Evolutionary conservation across 2,888 invertebrate genomes (phyloP), one percentile per base, ranked within the genome.

Genomic region (Crossocerus cetratus): DNA sequence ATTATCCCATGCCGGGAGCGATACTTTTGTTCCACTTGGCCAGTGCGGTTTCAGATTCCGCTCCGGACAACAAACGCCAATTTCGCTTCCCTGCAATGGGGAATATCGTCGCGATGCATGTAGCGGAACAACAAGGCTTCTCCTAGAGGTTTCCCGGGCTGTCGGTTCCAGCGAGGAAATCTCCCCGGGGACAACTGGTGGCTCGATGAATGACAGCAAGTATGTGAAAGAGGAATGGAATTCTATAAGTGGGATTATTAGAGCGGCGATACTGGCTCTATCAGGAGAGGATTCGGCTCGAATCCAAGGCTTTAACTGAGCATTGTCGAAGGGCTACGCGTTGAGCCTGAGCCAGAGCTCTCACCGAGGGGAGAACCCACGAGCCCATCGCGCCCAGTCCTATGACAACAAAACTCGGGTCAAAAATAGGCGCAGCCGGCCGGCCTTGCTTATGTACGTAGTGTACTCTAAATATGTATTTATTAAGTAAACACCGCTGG

Each of bases 351-450:
- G 64, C 45, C 49, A 61, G n/a, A n/a, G 60, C 62, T 65, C 32
- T 5, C 45, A 43, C 13, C 64, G 69, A 75, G n/a, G 65, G 69
- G 69, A 74, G 75, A 72, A 67, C 64, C 64, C 60, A 22, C 64
- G 72, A 60, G n/a, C 80, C 79, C 83, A 76, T 80, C 80, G 77
- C 32, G 32, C 32, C 75, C 77, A 78, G 86, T 89, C 89, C 89
- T 89, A 89, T 89, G 88, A 89, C 88, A 89, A 89, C 89, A 89
- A 84, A 83, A 86, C 84, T 76, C 65, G 66, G 76, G 83, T 84
- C 84, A 86, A 88, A 88, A 89, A 89, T 88, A 86, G 87, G 84
- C 84, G 78, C 89, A 88, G 86, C 88, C 88, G 88, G 86, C 84
- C 72, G 72, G 73, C 78, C 55, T 71, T 74, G 81, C 82, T 79